Percentiles rank a stretch among this genome's conserved stretches.
Conservation (phyloP, 64 coral and sea anemone species). For the Platygyra sinensis region DNA sequence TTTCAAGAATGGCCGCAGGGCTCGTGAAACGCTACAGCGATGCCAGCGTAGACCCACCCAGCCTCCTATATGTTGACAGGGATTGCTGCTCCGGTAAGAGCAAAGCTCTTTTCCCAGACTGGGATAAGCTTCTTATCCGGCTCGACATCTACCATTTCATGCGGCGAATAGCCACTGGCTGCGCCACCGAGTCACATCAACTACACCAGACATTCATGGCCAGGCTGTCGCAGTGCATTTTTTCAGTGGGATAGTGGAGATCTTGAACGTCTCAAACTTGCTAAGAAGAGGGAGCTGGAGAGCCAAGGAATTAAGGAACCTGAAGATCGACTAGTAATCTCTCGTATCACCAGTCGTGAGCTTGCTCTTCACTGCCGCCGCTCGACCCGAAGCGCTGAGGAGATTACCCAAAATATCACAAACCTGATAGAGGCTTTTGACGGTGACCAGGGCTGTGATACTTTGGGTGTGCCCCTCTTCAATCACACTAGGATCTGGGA, state of each 20-base stretch:
- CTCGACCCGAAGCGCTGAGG: constrained; percentile 5
- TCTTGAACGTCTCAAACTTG: no score
- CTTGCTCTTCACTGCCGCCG: constrained; percentile 40
- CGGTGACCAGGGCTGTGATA: constrained; percentile 33
- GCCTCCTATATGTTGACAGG: constrained; percentile 23
- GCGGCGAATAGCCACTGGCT: constrained; percentile 40
- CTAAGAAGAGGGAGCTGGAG: no score
- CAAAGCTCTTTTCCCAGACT: constrained; percentile 31
- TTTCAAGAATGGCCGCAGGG: background rate
- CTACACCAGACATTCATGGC: no score
- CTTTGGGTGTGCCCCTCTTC: constrained; percentile 46
- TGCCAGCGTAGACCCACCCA: background rate
- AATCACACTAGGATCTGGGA: background rate
- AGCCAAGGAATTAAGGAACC: background rate
- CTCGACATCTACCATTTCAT: constrained; percentile 72
- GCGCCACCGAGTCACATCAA: constrained; percentile 59
- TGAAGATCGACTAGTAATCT: constrained; percentile 11
- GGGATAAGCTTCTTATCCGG: constrained; percentile 25
- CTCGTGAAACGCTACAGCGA: background rate
- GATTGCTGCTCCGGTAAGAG: constrained; percentile 45
- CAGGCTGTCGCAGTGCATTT: constrained; percentile 60
- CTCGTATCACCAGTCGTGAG: no score
- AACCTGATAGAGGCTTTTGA: constrained; percentile 14
- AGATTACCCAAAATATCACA: background rate
- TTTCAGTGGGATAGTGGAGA: constrained; percentile 56